Conservation (phyloP, 2,888 invertebrate genomes). For the Patella ulyssiponensis region DNA sequence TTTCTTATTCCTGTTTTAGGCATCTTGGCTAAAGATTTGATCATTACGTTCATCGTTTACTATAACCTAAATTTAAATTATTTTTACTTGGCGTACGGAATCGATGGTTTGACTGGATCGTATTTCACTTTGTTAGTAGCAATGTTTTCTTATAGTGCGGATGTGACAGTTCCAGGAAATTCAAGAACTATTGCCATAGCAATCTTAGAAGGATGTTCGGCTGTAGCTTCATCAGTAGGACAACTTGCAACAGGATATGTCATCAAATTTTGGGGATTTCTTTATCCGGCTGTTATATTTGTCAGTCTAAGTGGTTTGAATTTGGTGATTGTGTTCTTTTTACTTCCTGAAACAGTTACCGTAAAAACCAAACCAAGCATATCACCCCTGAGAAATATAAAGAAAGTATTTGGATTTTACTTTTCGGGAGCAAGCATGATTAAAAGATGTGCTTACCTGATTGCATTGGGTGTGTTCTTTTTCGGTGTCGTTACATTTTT, state of each 20-base stretch:
- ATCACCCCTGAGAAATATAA: constrained; percentile 30
- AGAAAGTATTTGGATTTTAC: constrained; percentile 38
- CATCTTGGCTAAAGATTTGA: neutral
- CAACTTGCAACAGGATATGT: constrained; percentile 39
- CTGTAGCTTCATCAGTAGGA: constrained; percentile 31
- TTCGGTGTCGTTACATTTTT: constrained; percentile 25
- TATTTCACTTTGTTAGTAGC: constrained; percentile 34
- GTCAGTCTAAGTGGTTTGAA: constrained; percentile 20
- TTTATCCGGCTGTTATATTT: constrained; percentile 28
- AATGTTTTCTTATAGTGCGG: constrained; percentile 36
- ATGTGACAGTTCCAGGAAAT: constrained; percentile 41
- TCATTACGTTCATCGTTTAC: neutral
- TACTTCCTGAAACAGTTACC: constrained; percentile 37
- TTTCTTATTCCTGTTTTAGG: neutral
- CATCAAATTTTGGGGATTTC: constrained; percentile 32
- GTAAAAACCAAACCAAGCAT: constrained; percentile 18
- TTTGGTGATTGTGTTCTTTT: constrained; percentile 30
- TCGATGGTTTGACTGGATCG: constrained; percentile 44
- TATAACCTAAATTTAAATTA: constrained; percentile 23
- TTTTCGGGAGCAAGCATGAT: constrained; percentile 26
- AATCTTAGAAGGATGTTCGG: constrained; percentile 35
- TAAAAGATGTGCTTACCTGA: constrained; percentile 35
- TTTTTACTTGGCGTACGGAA: constrained; percentile 31
- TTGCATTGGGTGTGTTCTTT: constrained; percentile 28
- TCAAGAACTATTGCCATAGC: constrained; percentile 37